Conservation (phyloP, 1,140 invertebrate genomes). For the Drosophila ercepeae region DNA sequence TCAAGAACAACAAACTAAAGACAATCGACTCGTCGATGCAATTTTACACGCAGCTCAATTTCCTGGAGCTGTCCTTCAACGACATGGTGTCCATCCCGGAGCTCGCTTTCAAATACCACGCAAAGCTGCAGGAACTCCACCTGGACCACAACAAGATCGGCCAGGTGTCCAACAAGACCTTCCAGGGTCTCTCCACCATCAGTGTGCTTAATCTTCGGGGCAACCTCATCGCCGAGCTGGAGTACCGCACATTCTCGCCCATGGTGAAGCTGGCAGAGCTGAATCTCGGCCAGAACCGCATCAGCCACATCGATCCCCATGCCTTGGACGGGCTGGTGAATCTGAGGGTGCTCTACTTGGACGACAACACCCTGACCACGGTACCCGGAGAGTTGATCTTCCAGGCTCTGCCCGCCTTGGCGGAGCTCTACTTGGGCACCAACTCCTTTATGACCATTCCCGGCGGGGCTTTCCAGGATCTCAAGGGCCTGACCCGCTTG, state of each 20-base stretch:
- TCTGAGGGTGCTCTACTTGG: slow-evolving; percentile 91
- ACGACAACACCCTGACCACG: slow-evolving; percentile 92
- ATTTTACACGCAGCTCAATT: slow-evolving; percentile 93
- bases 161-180: slow-evolving; percentile 90
- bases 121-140: slow-evolving; percentile 91
- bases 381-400: slow-evolving; percentile 90
- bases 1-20: slow-evolving; percentile 94
- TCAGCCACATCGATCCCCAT: slow-evolving; percentile 90
- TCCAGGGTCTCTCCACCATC: slow-evolving; percentile 90
- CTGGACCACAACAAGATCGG: slow-evolving; percentile 94
- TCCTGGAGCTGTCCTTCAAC: slow-evolving; percentile 93
- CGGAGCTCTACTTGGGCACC: slow-evolving; percentile 92
- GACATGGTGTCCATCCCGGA: slow-evolving; percentile 91
- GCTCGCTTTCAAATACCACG: slow-evolving; percentile 91
- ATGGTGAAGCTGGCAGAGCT: slow-evolving; percentile 92
- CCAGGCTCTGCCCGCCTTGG: slow-evolving; percentile 88
- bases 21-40: slow-evolving; percentile 93
- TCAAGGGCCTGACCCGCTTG: slow-evolving; percentile 89
- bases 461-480: slow-evolving; percentile 90
- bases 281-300: slow-evolving; percentile 94
- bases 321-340: slow-evolving; percentile 91
- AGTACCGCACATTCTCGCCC: slow-evolving; percentile 89
- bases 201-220: slow-evolving; percentile 92
- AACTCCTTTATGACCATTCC: slow-evolving; percentile 91
- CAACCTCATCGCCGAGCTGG: slow-evolving; percentile 92